Conservation (phyloP, 2,113 vertebrate genomes). For the Octodon degus region DNA sequence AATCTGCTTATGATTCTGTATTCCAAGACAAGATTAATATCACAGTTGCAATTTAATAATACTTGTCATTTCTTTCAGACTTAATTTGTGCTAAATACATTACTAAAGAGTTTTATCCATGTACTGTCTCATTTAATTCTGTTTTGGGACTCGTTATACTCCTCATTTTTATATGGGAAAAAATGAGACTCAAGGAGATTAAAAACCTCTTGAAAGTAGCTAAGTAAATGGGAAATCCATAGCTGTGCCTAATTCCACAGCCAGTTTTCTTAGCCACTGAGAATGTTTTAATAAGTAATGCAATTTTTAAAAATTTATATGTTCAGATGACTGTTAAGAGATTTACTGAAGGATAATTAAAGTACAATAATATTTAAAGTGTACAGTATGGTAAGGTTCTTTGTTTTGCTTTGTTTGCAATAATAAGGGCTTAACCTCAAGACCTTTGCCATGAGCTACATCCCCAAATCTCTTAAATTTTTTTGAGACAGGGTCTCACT, state of each 20-base stretch:
- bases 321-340: conserved; percentile 23
- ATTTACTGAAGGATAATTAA: neutral
- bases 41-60: neutral
- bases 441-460: neutral
- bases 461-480: neutral
- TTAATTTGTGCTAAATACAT: neutral
- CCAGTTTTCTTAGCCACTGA: conserved; percentile 23
- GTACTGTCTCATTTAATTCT: conserved; percentile 37
- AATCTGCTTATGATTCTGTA: conserved; percentile 20
- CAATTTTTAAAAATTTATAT: neutral
- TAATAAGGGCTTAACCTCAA: neutral
- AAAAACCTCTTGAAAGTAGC: neutral
- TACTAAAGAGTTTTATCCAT: neutral
- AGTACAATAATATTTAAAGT: conserved; percentile 50
- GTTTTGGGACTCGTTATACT: neutral
- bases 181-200: neutral
- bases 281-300: neutral
- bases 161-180: conserved; percentile 35
- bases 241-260: neutral
- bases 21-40: conserved; percentile 37
- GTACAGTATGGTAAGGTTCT: neutral
- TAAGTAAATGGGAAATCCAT: neutral
- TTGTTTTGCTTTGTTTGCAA: neutral
- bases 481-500: neutral
- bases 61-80: neutral